Evolutionary conservation across 2,888 invertebrate genomes (phyloP), one percentile per base, ranked within the genome.

Genomic region (Noctua janthe): DNA sequence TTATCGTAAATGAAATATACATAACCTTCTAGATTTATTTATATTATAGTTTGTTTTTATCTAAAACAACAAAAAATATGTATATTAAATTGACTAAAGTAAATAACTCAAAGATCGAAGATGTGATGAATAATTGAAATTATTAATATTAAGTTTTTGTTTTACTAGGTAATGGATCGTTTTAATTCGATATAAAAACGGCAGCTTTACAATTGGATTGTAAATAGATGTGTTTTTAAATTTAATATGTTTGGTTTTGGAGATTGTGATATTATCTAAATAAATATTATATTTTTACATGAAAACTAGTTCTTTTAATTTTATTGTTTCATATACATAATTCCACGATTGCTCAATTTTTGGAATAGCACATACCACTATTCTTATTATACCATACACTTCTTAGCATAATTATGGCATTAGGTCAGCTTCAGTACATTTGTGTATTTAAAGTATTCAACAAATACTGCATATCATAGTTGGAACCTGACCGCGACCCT

Each of bases 101-200:
- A 11, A 17, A 56, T 47, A 56, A 35, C 43, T 23, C 7, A 66
- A 47, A 66, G 29, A 69, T 6, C 15, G 0, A n/a, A 23, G 11
- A 78, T 78, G 64, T 79, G 64, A 80, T 47, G 20, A 66, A 39
- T 71, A 2, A n/a, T 74, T 54, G 73, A 66, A 80, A 80, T 80
- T 80, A 80, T 79, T 73, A 35, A 47, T n/a, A 15, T 56, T 79
- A 67, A 67, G 47, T 73, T 73, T 72, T 56, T 20, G 5, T 43
- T 43, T 4, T 20, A 49, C 0, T 13, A n/a, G 59, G 49, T 67
- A n/a, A 79, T 59, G 15, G n/a, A 71, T 56, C 49, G 2, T 59
- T 67, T 17, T 56, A 15, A 72, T 64, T 43, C 2, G 6, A 17
- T 69, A 17, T 13, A n/a, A 47, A 47, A 4, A 17, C 10, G n/a